Conservation (phyloP, 2,113 vertebrate genomes). For the Triplophysa dalaica region DNA sequence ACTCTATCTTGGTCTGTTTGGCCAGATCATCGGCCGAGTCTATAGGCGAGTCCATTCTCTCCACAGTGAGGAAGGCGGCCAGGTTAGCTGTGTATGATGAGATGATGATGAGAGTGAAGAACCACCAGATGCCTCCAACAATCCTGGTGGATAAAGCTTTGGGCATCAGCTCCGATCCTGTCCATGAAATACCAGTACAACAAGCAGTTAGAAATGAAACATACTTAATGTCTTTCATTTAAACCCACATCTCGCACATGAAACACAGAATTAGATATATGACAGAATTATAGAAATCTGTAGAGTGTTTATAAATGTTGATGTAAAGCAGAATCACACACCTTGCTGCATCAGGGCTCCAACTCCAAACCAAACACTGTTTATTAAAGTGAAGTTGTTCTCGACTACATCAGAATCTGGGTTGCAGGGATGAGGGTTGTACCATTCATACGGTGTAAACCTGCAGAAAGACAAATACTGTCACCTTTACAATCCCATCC, state of each 20-base stretch:
- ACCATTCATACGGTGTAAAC: constrained; percentile 99
- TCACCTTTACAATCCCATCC: too few relatives aligned
- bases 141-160: constrained; percentile 98
- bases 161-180: constrained; percentile 96
- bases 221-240: too few relatives aligned
- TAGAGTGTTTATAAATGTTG: too few relatives aligned
- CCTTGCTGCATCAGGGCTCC: constrained; percentile 99
- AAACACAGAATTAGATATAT: too few relatives aligned
- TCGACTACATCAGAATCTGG: constrained; percentile 97
- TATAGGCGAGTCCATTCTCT: constrained; percentile 97
- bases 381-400: constrained; percentile 99
- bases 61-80: constrained; percentile 96
- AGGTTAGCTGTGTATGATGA: constrained; percentile 98
- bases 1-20: constrained; percentile 98
- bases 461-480: constrained; percentile 65
- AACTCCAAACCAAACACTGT: constrained; percentile 99
- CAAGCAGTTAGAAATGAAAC: neutral
- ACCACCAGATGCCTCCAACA: constrained; percentile 99
- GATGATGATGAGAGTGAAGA: constrained; percentile 97
- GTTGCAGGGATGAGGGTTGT: constrained; percentile 98
- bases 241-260: too few relatives aligned
- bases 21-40: constrained; percentile 96
- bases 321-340: too few relatives aligned
- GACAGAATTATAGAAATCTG: too few relatives aligned
- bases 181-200: neutral